A percentile compares a stretch with the other conserved stretches of the same genome.
Evolutionary conservation across 2,888 invertebrate species (phyloP).

Genomic region (Malthinus seriepunctatus): DNA sequence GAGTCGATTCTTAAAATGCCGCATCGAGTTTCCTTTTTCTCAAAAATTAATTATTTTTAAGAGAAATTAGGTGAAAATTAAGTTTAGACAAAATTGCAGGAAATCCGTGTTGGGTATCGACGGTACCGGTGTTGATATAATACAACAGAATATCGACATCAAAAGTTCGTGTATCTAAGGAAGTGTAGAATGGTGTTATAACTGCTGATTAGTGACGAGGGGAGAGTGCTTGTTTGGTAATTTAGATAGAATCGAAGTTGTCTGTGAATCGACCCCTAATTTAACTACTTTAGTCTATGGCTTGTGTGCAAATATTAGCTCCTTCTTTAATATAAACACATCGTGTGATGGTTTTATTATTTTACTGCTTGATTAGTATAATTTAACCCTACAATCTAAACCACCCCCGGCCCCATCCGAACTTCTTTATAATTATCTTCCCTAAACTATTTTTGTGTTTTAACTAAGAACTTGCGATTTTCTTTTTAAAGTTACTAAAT

Average conservation of each 20-base stretch:
- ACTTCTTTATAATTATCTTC: too few species aligned
- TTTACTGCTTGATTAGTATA: constrained; percentile 22
- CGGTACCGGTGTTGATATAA: constrained; percentile 8
- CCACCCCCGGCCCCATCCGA: too few species aligned
- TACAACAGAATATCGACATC: constrained; percentile 24
- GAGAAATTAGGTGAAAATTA: neutral
- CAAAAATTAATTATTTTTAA: constrained; percentile 7
- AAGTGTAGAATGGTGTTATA: constrained; percentile 26
- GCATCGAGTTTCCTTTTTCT: constrained; percentile 20
- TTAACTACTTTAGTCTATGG: constrained; percentile 31
- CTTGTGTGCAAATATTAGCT: constrained; percentile 33
- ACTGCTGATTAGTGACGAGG: constrained; percentile 43
- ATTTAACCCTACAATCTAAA: neutral
- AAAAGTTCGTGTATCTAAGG: constrained; percentile 24
- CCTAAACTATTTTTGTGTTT: too few species aligned
- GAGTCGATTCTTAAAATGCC: neutral
- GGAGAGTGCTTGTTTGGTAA: constrained; percentile 46
- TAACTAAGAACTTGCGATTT: too few species aligned
- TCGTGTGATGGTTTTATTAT: neutral
- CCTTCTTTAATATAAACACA: constrained; percentile 3
- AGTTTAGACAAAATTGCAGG: constrained; percentile 16
- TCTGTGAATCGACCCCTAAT: constrained; percentile 47
- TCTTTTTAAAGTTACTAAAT: too few species aligned
- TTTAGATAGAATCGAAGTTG: constrained; percentile 49
- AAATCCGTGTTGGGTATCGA: constrained; percentile 25